These are phyloP conservation scores for Ephydatia muelleri DNA, from an alignment of 37 sponge, comb jelly and placozoan genomes.

Conservation along the genomic window DNA sequence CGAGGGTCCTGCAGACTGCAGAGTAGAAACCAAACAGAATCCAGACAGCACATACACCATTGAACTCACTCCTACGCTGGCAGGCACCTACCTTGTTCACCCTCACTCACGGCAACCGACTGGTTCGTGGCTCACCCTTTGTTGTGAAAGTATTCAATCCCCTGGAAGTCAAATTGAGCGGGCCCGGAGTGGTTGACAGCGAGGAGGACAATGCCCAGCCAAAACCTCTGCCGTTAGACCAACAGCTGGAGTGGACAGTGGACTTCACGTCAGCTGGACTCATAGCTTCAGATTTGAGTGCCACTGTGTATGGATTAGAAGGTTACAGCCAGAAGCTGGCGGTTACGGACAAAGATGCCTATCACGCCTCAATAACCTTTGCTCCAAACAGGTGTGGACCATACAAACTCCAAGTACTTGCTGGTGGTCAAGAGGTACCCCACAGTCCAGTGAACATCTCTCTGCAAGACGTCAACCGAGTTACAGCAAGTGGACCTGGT, in stretches of 20 bases:
- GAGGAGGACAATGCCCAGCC: conserved; percentile 17
- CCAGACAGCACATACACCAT: conserved; percentile 31
- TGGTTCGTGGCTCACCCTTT: conserved; percentile 52
- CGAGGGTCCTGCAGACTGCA: conserved; percentile 61
- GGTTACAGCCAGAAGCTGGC: conserved; percentile 31
- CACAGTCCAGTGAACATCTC: conserved; percentile 58
- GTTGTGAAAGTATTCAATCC: conserved; percentile 62
- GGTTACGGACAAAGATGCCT: conserved; percentile 40
- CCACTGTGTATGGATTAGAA: conserved; percentile 61
- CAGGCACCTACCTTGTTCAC: conserved; percentile 53
- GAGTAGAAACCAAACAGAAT: conserved; percentile 18
- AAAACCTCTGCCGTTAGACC: background rate
- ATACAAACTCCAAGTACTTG: conserved; percentile 57
- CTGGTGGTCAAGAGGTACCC: conserved; percentile 42
- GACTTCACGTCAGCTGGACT: conserved; percentile 73
- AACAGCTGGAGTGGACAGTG: conserved; percentile 7
- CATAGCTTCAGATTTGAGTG: conserved; percentile 46
- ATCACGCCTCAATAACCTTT: conserved; percentile 22
- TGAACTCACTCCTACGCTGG: conserved; percentile 51
- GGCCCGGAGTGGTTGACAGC: conserved; percentile 59
- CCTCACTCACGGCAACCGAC: conserved; percentile 48
- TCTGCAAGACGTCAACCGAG: conserved; percentile 57
- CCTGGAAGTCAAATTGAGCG: conserved; percentile 25
- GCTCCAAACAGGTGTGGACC: conserved; percentile 66
- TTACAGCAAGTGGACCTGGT: conserved; percentile 63